A percentile compares a stretch with the other conserved stretches of the same genome.
These are phyloP conservation scores for Pachypeltis micranthus DNA, from an alignment of 1,140 invertebrate genomes.

Conservation along the genomic window DNA sequence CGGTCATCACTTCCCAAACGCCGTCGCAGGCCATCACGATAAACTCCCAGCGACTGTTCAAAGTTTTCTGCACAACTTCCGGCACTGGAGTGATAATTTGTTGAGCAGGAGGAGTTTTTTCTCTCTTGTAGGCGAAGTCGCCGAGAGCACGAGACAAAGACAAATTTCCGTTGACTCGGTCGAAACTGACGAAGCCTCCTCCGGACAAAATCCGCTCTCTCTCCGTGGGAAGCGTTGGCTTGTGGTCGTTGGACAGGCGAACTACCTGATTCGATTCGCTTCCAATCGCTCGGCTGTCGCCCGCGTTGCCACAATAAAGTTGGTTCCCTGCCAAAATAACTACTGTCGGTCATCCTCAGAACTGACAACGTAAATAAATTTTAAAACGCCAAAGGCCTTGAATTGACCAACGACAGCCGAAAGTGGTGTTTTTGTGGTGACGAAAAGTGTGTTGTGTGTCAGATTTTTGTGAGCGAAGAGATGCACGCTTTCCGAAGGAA, in stretches of 20 bases:
- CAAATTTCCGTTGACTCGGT: slow-evolving; percentile 93
- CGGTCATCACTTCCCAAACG: slow-evolving; percentile 95
- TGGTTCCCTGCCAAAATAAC: slow-evolving; percentile 18
- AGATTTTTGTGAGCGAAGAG: too few relatives aligned
- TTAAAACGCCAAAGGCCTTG: not conserved
- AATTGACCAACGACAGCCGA: not conserved
- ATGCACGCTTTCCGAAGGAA: too few relatives aligned
- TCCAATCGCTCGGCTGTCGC: slow-evolving; percentile 85
- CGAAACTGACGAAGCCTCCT: slow-evolving; percentile 93
- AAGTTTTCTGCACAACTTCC: slow-evolving; percentile 73
- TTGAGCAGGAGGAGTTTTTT: slow-evolving; percentile 68
- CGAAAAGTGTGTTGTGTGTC: not conserved
- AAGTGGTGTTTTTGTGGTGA: not conserved
- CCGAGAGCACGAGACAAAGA: slow-evolving; percentile 91
- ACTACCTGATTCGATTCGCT: slow-evolving; percentile 54
- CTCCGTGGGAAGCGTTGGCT: slow-evolving; percentile 80
- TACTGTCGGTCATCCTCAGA: slow-evolving; percentile 1
- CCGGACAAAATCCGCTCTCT: slow-evolving; percentile 78
- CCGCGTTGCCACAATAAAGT: slow-evolving; percentile 60
- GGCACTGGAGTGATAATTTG: slow-evolving; percentile 92
- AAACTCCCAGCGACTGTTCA: slow-evolving; percentile 71
- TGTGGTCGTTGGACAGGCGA: slow-evolving; percentile 77
- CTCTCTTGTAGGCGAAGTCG: slow-evolving; percentile 93
- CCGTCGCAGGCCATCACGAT: slow-evolving; percentile 94
- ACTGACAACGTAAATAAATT: too few relatives aligned